phyloP scores from a whole-genome alignment of 1,140 invertebrate species.

The Anastrepha ludens region DNA sequence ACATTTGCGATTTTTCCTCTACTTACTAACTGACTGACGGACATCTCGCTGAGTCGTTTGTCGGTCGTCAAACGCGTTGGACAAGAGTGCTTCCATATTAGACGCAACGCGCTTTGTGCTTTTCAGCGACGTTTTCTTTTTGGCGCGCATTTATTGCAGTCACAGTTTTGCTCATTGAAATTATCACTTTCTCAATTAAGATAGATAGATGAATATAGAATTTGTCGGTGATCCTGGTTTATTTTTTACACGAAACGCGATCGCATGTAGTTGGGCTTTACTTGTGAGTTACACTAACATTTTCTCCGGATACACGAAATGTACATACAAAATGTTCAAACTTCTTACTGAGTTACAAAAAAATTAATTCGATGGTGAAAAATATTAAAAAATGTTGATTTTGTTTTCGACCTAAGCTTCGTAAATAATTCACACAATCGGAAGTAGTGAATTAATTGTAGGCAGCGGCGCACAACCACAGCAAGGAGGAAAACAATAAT shows the following conservation, averaged over 20 bases:
- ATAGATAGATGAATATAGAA: not conserved
- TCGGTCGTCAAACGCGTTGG: slow-evolving; percentile 28
- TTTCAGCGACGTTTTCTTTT: not conserved
- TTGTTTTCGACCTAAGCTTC: not conserved
- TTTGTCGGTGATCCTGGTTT: not conserved
- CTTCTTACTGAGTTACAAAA: not conserved
- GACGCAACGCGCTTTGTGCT: not conserved
- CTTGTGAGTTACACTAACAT: too few relatives aligned
- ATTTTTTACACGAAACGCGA: not conserved
- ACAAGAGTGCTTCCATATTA: not conserved
- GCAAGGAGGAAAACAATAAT: not conserved
- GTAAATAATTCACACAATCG: slow-evolving; percentile 42
- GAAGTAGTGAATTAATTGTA: slow-evolving; percentile 23
- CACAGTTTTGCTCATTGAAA: not conserved
- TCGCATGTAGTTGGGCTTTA: not conserved
- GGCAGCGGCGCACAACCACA: not conserved
- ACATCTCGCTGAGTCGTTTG: slow-evolving; percentile 4
- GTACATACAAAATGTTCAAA: too few relatives aligned
- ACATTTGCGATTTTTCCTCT: not conserved
- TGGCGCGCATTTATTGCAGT: slow-evolving; percentile 25
- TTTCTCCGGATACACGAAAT: too few relatives aligned
- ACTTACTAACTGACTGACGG: not conserved
- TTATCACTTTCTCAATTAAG: not conserved
- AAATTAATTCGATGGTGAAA: not conserved
- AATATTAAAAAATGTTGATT: not conserved